Evolutionary conservation across 2,888 invertebrate species (phyloP), one percentile per base, ranked within the genome.

Genomic region (Cinara cedri): DNA sequence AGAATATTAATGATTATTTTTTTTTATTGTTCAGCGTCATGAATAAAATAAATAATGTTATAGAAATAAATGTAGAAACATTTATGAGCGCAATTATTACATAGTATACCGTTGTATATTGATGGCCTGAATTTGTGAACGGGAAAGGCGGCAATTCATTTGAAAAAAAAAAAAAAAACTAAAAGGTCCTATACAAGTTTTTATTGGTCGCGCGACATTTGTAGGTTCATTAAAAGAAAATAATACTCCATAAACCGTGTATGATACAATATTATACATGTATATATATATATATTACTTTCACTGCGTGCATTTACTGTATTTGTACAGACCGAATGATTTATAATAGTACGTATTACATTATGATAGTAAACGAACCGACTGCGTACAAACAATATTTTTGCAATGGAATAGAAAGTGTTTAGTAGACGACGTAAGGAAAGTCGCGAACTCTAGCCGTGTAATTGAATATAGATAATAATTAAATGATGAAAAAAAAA

Each of bases 171-270:
- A 34, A 55, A 55, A 55, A 55, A 42, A 70, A 19, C 14, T 34
- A 19, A 51, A 74, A 51, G 21, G 34, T 42, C 51, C 51, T 42
- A 60, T 66, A n/a, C 34, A 63, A 63, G 0, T 51, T 72, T 72
- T 63, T 74, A 74, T 74, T 63, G 21, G 51, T 16, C 51, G 42
- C 21, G 21, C 42, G 51, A 62, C 60, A 51, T 63, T 74, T 63
- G 62, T 42, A 63, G 74, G 51, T 63, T 74, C 51, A 62, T 72
- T 62, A 62, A 72, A 72, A 63, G 51, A 42, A 63, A 42, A 74
- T 49, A 74, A 74, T 74, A 34, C 34, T 34, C 34, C 34, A 34
- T 34, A 34, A 34, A 34, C 34, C 34, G 34, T 34, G 6, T 34
- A 34, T 34, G 6, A 34, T 34, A 34, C 34, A n/a, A n/a, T n/a